These are phyloP conservation scores for Telenomus remus DNA, from an alignment of 1,140 invertebrate genomes.

Conservation along the genomic window DNA sequence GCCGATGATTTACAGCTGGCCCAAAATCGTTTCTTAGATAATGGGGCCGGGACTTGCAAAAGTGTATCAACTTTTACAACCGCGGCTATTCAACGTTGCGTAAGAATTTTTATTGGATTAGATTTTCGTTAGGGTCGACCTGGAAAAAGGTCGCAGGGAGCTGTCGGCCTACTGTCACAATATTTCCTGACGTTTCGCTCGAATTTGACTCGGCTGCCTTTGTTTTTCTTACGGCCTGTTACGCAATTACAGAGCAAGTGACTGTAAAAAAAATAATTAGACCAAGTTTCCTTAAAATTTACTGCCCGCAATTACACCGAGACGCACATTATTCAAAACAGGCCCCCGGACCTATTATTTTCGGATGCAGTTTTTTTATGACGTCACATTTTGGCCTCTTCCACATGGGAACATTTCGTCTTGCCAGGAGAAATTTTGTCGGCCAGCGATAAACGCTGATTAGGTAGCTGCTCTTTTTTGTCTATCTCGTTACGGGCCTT, in stretches of 20 bases:
- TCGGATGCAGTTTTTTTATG: slow-evolving; percentile 10
- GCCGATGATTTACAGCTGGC: slow-evolving; percentile 32
- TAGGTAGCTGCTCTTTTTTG: no score
- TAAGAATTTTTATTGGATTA: slow-evolving; percentile 54
- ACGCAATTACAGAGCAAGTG: slow-evolving; percentile 24
- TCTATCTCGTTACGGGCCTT: no score
- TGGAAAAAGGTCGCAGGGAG: slow-evolving; percentile 32
- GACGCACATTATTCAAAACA: slow-evolving; percentile 13
- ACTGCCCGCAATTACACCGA: slow-evolving; percentile 12
- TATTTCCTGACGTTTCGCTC: slow-evolving; percentile 19
- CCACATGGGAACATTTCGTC: background rate
- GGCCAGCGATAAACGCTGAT: no score
- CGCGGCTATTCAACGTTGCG: slow-evolving; percentile 14
- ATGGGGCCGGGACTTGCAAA: slow-evolving; percentile 24
- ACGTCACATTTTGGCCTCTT: background rate
- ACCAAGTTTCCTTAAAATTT: slow-evolving; percentile 19
- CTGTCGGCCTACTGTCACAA: slow-evolving; percentile 28
- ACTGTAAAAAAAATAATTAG: slow-evolving; percentile 35
- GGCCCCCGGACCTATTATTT: slow-evolving; percentile 6
- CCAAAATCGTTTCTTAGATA: slow-evolving; percentile 23
- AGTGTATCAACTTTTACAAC: slow-evolving; percentile 36
- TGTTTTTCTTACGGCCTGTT: slow-evolving; percentile 13
- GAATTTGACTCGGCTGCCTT: slow-evolving; percentile 30
- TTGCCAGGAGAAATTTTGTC: background rate
- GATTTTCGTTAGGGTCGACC: slow-evolving; percentile 12